phyloP scores from a whole-genome alignment of 2,113 vertebrate species.

The Propithecus coquereli region DNA sequence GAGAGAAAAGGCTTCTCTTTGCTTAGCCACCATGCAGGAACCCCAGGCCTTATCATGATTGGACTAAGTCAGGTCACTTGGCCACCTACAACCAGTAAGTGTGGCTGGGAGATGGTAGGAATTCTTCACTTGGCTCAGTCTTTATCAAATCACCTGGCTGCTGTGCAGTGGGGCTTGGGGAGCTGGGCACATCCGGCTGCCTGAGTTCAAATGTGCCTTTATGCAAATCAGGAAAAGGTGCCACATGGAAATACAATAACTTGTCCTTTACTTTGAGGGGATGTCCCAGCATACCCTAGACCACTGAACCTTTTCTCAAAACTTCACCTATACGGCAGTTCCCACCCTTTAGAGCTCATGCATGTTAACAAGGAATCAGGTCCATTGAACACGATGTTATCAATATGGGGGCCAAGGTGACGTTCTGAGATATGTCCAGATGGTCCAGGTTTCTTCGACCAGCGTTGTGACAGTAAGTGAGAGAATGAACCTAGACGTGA shows the following conservation, averaged over 20 bases:
- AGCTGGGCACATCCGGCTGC: too few relatives aligned
- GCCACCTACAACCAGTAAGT: background rate
- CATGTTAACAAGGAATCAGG: background rate
- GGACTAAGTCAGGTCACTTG: background rate
- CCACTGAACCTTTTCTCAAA: background rate
- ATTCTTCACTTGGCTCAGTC: background rate
- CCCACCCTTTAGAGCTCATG: background rate
- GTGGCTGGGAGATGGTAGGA: background rate
- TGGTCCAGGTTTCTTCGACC: background rate
- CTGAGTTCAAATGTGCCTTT: background rate
- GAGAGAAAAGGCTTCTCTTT: background rate
- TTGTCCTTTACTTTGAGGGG: background rate
- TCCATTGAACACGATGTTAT: fast-evolving
- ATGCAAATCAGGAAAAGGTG: background rate
- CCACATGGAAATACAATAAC: background rate
- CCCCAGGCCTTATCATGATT: background rate
- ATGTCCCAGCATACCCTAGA: too few relatives aligned
- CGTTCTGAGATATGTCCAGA: background rate
- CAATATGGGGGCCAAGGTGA: background rate
- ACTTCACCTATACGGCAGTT: background rate
- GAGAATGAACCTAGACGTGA: background rate
- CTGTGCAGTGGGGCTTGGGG: background rate
- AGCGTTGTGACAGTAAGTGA: background rate
- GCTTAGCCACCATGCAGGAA: background rate
- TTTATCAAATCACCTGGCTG: background rate